Evolutionary conservation across 1,140 invertebrate species (phyloP), one percentile per base, ranked within the genome.

Genomic region (Drosophila leontia): DNA sequence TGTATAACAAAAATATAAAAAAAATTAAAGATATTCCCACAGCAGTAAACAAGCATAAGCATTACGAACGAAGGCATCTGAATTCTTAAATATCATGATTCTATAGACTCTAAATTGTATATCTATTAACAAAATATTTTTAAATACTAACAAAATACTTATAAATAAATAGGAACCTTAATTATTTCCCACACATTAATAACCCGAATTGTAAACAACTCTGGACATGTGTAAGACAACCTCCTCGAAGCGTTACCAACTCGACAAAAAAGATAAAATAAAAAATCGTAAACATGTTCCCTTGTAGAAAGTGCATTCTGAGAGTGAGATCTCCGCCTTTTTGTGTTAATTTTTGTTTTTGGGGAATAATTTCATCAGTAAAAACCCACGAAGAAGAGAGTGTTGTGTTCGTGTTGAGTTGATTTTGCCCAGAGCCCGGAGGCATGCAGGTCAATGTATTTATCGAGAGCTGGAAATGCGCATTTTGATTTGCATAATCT

Each of bases 401-500:
- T 71, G 37, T 44, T 60, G 69, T 71, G 6, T 50, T 50, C 8
- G 45, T n/a, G n/a, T 60, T 60, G 39, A 47, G 41, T 72, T 53
- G 62, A 64, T n/a, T 68, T 72, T 72, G 45, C 53, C 47, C 53
- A 37, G 29, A 39, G 45, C 53, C 53, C 53, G 55, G 23, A 50
- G 68, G 68, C 70, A 51, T 72, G 56, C 63, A 78, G 75, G 75
- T 78, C 75, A 78, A 61, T 78, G 75, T 78, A 78, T 78, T 78
- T 78, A 78, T 78, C 75, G 65, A 67, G 74, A 76, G 67, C 41
- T 75, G 44, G 37, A 51, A 45, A 51, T 42, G 70, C 44, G 75
- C 63, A 68, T 70, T 77, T 77, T 55, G 63, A 78, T 78, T 78
- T 78, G 75, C 75, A 78, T 78, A 78, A 78, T 78, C 75, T 77